A percentile compares a stretch with the other conserved stretches of the same genome.
Evolutionary conservation across 2,113 vertebrate genomes (phyloP).

Genomic region (Zosterops lateralis): DNA sequence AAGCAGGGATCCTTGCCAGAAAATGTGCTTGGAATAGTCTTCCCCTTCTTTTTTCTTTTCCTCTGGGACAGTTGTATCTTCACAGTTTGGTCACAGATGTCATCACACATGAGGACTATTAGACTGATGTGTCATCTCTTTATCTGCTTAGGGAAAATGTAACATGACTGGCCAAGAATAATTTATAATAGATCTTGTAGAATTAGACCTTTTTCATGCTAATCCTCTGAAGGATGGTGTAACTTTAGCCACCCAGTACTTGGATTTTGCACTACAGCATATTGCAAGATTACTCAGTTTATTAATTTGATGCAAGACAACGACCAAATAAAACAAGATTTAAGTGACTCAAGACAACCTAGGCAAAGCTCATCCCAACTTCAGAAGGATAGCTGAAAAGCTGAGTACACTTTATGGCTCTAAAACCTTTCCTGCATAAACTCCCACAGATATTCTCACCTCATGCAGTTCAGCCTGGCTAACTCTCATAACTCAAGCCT

Average conservation of each 20-base stretch:
- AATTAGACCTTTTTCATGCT: not conserved
- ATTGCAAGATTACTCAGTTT: not conserved
- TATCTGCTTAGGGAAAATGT: not conserved
- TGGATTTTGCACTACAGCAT: not conserved
- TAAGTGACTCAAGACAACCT: not conserved
- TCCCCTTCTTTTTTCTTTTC: not conserved
- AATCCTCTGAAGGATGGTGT: not conserved
- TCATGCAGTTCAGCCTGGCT: not conserved
- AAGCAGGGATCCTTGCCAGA: not conserved
- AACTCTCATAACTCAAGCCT: not conserved
- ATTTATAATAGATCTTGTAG: not conserved
- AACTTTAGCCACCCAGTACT: not conserved
- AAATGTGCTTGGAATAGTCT: not conserved
- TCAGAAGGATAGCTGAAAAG: not conserved
- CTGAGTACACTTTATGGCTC: not conserved
- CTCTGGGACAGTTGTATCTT: not conserved
- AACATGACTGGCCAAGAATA: not conserved
- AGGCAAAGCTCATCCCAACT: not conserved
- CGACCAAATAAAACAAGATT: not conserved
- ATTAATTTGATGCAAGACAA: not conserved
- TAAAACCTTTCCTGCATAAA: not conserved
- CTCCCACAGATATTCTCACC: not conserved
- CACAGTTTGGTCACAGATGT: not conserved
- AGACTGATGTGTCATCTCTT: not conserved
- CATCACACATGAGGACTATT: not conserved